Evolutionary conservation across 2,888 invertebrate genomes (phyloP), one percentile per base, ranked within the genome.

Genomic region (Escarpia spicata): DNA sequence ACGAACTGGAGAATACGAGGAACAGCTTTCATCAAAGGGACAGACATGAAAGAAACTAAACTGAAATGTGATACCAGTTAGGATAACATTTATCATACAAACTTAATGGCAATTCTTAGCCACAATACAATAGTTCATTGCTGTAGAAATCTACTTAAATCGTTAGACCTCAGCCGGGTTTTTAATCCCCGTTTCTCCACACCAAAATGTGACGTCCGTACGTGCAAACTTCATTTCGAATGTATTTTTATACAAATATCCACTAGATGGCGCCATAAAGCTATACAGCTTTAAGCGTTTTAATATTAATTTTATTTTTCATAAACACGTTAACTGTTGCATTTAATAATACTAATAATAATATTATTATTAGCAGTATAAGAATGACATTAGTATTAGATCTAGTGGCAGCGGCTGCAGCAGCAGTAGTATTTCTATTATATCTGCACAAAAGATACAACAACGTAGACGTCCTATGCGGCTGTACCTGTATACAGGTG

Each of bases 1-100:
- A 94, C n/a, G 91, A 94, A 92, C 92, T 93, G 92, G 9, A 93
- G 75, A 75, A 75, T 3, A 91, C n/a, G 37, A 43, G 43, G 6
- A 75, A 75, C 75, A 75, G 19, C 26, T 75, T 0, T 31, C n/a
- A 26, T 91, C 44, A 44, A 37, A 90, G 31, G 3, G 15, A 37
- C 90, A 89, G 58, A n/a, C 90, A 26, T 6, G 75, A 26, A 2
- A 75, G n/a, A 75, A 75, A 26, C 26, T n/a, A 75, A 15, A n/a
- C 19, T n/a, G 6, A 26, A 6, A 26, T 75, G 75, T 4, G n/a
- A n/a, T 75, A 19, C 75, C 3, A 75, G 26, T 4, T 52, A 52
- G 52, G 52, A 52, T 52, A 12, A 52, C 19, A 75, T 26, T 26
- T 15, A 75, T 8, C 75, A 75, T 75, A 6, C 26, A 75, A 19